These are phyloP conservation scores for Acomys russatus DNA, from an alignment of 2,797 vertebrate genomes.

Conservation along the genomic window DNA sequence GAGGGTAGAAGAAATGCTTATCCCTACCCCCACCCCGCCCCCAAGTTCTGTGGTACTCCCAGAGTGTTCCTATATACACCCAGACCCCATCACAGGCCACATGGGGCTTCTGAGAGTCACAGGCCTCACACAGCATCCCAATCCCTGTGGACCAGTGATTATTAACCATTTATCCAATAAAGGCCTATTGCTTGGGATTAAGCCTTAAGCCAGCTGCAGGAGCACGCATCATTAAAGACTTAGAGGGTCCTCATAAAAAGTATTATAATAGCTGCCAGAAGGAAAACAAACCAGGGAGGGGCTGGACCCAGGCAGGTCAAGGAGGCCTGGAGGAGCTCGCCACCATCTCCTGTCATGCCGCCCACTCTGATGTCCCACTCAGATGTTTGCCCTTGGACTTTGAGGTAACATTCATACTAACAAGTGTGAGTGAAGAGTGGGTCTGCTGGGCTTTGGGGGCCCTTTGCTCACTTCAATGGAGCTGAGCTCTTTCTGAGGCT, in stretches of 20 bases:
- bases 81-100: neutral
- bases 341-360: accelerated
- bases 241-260: slow-evolving; percentile 79
- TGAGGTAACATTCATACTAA: accelerated
- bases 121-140: slow-evolving; percentile 57
- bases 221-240: slow-evolving; percentile 80
- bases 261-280: slow-evolving; percentile 58
- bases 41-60: neutral
- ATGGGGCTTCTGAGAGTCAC: neutral
- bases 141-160: slow-evolving; percentile 73
- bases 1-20: neutral
- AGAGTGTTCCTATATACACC: neutral
- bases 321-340: neutral
- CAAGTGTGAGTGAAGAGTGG: neutral
- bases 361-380: neutral
- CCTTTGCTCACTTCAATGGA: neutral
- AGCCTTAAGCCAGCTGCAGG: slow-evolving; percentile 77
- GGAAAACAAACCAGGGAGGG: slow-evolving; percentile 70
- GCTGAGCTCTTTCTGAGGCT: neutral
- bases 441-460: neutral
- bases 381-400: neutral
- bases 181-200: slow-evolving; percentile 82
- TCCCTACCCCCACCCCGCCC: neutral
- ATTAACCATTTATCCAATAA: slow-evolving; percentile 85
- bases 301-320: neutral